Conservation (phyloP, 2,797 vertebrate genomes). For the Typhlichthys eigenmanni region DNA sequence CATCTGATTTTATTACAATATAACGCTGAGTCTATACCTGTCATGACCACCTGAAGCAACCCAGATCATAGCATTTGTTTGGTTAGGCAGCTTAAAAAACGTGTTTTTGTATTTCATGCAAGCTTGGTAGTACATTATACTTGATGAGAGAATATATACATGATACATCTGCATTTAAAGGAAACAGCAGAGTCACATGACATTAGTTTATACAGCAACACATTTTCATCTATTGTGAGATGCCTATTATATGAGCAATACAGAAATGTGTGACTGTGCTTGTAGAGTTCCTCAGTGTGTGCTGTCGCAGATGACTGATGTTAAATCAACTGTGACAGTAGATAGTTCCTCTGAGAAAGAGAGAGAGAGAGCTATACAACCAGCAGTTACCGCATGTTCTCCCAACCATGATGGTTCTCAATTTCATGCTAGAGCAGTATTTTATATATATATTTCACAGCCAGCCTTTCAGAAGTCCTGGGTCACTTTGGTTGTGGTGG, state of each 20-base stretch:
- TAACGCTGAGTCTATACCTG: no score
- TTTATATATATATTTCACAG: neutral
- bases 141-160: neutral
- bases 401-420: conserved; percentile 15
- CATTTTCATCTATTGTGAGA: neutral
- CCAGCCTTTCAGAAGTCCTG: neutral
- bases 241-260: no score
- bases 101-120: neutral
- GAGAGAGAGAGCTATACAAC: conserved; percentile 4
- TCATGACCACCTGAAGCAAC: no score
- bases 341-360: neutral
- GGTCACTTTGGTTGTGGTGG: neutral
- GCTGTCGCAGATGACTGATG: conserved; percentile 5
- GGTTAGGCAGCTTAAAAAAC: neutral
- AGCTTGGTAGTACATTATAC: neutral
- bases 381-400: conserved; percentile 3
- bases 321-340: conserved; percentile 18
- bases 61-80: no score
- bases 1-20: no score
- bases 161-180: neutral
- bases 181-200: neutral
- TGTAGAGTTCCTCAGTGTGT: neutral
- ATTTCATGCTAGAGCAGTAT: conserved; percentile 17
- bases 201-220: neutral
- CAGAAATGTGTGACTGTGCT: no score